These are phyloP conservation scores for Trissolcus basalis DNA, from an alignment of 1,140 invertebrate genomes.

Conservation along the genomic window DNA sequence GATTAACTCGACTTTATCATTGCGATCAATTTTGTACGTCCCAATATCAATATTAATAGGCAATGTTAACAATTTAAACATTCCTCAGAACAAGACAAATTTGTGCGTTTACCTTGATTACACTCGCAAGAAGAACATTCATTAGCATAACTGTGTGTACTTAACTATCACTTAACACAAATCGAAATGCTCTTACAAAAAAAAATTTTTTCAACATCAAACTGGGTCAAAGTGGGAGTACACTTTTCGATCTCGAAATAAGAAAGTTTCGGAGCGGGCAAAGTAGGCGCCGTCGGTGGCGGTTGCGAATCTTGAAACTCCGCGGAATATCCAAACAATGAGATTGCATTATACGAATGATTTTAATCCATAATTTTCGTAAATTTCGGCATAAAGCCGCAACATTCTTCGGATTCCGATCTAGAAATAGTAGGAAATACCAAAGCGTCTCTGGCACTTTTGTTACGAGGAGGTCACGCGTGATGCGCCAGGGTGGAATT, in stretches of 20 bases:
- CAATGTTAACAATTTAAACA: not conserved
- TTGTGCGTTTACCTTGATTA: not conserved
- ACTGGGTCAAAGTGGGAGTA: constrained; percentile 15
- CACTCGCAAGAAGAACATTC: not conserved
- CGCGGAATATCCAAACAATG: constrained; percentile 11
- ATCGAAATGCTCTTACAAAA: constrained; percentile 17
- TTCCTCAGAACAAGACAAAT: not conserved
- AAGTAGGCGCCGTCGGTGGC: not conserved
- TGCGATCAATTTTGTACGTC: no score
- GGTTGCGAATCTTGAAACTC: constrained; percentile 5
- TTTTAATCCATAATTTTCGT: constrained; percentile 51
- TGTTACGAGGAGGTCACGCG: constrained; percentile 61
- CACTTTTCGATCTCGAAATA: constrained; percentile 4
- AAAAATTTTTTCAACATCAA: constrained; percentile 17
- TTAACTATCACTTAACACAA: constrained; percentile 11
- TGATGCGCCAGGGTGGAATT: constrained; percentile 58
- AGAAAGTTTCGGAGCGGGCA: constrained; percentile 13
- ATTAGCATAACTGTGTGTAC: constrained; percentile 1
- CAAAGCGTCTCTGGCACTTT: constrained; percentile 57
- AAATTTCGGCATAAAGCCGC: constrained; percentile 48
- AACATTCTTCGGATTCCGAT: constrained; percentile 52
- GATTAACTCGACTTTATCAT: no score
- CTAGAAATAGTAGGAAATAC: constrained; percentile 57
- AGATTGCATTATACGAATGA: constrained; percentile 34
- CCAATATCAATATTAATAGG: no score